Evolutionary conservation across 2,113 vertebrate species (phyloP).

Genomic region (Sceloporus undulatus): DNA sequence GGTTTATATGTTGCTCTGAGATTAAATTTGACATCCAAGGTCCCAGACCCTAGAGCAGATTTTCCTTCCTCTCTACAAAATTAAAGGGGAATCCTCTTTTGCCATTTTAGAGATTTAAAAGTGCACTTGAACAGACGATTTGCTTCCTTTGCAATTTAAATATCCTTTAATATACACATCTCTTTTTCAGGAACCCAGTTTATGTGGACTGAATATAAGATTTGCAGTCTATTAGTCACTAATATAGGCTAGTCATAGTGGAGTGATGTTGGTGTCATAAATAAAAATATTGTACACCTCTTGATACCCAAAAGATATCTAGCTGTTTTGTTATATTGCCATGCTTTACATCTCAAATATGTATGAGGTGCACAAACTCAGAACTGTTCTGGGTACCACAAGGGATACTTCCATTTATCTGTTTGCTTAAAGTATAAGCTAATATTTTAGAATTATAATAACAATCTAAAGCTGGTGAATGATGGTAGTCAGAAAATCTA

Average conservation of each 20-base stretch:
- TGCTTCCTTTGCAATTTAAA: slow-evolving; percentile 42
- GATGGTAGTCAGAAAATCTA: background rate
- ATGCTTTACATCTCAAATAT: slow-evolving; percentile 19
- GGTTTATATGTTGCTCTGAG: slow-evolving; percentile 53
- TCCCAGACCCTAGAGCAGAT: slow-evolving; percentile 37
- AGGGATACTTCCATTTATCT: background rate
- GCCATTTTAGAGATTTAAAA: slow-evolving; percentile 36
- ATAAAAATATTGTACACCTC: slow-evolving; percentile 29
- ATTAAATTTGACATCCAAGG: slow-evolving; percentile 56
- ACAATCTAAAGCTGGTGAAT: background rate
- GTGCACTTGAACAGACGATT: slow-evolving; percentile 21
- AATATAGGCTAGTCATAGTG: slow-evolving; percentile 21
- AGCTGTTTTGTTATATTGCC: slow-evolving; percentile 8
- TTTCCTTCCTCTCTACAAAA: slow-evolving; percentile 45
- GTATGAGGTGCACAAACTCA: background rate
- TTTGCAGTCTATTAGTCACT: slow-evolving; percentile 29
- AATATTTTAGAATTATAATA: background rate
- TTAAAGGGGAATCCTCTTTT: slow-evolving; percentile 31
- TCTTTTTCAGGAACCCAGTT: slow-evolving; percentile 8
- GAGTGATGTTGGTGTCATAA: slow-evolving; percentile 12
- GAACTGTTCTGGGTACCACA: slow-evolving; percentile 6
- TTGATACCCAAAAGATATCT: slow-evolving; percentile 2
- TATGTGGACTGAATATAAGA: slow-evolving; percentile 26
- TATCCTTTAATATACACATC: slow-evolving; percentile 18
- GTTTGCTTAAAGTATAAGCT: slow-evolving; percentile 1